Evolutionary conservation across 2,113 vertebrate genomes (phyloP).

Genomic region (Lagenorhynchus albirostris): DNA sequence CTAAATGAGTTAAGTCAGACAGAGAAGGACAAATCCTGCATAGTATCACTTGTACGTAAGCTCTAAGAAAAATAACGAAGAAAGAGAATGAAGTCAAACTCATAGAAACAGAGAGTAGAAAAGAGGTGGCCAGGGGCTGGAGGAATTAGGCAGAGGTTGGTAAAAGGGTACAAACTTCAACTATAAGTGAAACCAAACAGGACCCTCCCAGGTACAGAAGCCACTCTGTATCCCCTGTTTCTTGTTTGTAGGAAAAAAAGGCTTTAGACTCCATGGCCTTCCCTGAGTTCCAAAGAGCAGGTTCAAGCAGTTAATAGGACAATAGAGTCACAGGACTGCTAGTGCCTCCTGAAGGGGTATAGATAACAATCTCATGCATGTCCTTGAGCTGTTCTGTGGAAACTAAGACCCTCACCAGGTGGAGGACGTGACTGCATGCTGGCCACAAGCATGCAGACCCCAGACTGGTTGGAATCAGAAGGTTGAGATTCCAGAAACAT

Average conservation of each 20-base stretch:
- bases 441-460: not conserved
- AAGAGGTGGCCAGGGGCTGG: not conserved
- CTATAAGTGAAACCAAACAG: not conserved
- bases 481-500: not conserved
- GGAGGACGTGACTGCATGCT: not conserved
- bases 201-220: not conserved
- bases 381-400: not conserved
- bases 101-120: not conserved
- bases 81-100: not conserved
- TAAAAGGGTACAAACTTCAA: not conserved
- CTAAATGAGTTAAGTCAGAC: not conserved
- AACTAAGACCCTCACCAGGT: not conserved
- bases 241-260: not conserved
- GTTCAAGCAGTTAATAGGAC: not conserved
- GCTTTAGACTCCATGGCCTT: not conserved
- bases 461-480: not conserved
- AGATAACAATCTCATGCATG: not conserved
- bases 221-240: not conserved
- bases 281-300: not conserved
- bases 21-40: not conserved
- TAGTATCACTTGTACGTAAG: not conserved
- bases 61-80: not conserved
- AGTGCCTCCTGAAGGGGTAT: not conserved
- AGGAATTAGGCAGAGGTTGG: not conserved
- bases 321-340: not conserved